Percentiles rank a stretch among this genome's conserved stretches.
Conservation (phyloP, 2,797 vertebrate genomes). For the Danio kyathit region DNA sequence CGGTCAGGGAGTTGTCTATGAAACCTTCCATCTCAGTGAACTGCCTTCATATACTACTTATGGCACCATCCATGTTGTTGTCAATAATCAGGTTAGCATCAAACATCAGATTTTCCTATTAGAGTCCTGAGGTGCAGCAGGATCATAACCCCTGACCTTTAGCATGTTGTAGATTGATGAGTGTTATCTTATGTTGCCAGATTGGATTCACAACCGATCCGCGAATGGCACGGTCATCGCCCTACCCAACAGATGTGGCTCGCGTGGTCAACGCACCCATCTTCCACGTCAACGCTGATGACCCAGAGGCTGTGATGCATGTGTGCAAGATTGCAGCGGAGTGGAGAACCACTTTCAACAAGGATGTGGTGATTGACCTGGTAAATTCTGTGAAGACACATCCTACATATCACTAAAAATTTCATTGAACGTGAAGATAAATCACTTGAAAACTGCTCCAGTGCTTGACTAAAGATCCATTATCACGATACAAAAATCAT, state of each 20-base stretch:
- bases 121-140: neutral
- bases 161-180: constrained; percentile 34
- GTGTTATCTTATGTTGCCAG: constrained; percentile 69
- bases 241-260: constrained; percentile 89
- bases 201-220: constrained; percentile 93
- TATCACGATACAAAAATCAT: neutral
- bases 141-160: constrained; percentile 44
- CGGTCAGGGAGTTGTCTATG: constrained; percentile 92
- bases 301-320: constrained; percentile 90
- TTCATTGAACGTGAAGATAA: neutral
- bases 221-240: constrained; percentile 90
- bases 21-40: constrained; percentile 94
- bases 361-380: constrained; percentile 92
- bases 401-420: neutral
- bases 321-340: constrained; percentile 91
- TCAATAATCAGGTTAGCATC: constrained; percentile 91
- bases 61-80: constrained; percentile 91
- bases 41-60: constrained; percentile 92
- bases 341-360: constrained; percentile 90
- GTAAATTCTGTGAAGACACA: constrained; percentile 66
- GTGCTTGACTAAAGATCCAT: neutral
- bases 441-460: neutral
- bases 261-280: constrained; percentile 91
- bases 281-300: constrained; percentile 91
- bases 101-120: constrained; percentile 33